These are phyloP conservation scores for Erpobdella octoculata DNA, from an alignment of 2,888 invertebrate species.

Conservation along the genomic window DNA sequence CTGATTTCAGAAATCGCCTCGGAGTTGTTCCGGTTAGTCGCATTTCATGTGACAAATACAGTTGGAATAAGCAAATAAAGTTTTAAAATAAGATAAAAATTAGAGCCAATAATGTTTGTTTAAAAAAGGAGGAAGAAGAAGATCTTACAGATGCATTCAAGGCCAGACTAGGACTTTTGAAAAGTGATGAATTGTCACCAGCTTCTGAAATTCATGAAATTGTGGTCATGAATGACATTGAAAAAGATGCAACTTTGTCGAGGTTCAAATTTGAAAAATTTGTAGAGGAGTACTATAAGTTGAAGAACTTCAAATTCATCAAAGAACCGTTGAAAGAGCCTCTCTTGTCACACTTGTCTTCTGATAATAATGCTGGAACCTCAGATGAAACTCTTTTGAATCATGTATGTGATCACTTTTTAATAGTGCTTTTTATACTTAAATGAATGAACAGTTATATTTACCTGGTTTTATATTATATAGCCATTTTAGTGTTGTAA, in stretches of 20 bases:
- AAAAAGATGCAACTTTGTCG: conserved; percentile 32
- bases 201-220: conserved; percentile 31
- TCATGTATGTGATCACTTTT: background rate
- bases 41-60: too few species aligned
- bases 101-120: too few species aligned
- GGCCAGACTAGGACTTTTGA: conserved; percentile 34
- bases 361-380: background rate
- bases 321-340: conserved; percentile 32
- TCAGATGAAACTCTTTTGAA: conserved; percentile 7
- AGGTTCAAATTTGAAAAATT: conserved; percentile 31
- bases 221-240: conserved; percentile 30
- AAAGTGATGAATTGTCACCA: conserved; percentile 25
- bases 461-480: too few species aligned
- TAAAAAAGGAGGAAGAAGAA: conserved; percentile 36
- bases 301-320: conserved; percentile 12
- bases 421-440: too few species aligned
- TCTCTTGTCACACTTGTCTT: conserved; percentile 8
- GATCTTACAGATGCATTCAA: conserved; percentile 38
- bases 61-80: too few species aligned
- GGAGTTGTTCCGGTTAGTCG: background rate
- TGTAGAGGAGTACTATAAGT: conserved; percentile 33
- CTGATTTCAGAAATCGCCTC: background rate
- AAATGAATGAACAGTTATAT: too few species aligned
- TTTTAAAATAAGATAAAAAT: too few species aligned
- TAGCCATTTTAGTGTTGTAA: too few species aligned